phyloP scores from a whole-genome alignment of 2,888 invertebrate genomes.

The Hirtodrosophila cameraria region DNA sequence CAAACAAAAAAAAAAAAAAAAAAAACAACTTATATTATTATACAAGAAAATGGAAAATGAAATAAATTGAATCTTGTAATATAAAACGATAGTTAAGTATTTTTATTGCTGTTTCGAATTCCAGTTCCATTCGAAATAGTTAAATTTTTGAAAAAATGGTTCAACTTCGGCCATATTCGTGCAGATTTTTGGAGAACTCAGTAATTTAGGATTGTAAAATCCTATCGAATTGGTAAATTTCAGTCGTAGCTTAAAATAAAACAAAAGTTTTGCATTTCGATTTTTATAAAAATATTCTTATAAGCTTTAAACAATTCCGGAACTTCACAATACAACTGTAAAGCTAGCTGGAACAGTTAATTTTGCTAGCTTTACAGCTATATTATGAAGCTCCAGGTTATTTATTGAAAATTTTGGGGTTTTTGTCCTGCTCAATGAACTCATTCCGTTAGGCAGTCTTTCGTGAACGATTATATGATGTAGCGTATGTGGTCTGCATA shows the following conservation, averaged over 20 bases:
- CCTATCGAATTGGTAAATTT: too few species aligned
- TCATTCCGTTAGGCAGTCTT: neutral
- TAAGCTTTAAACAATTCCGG: neutral
- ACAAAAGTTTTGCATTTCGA: too few species aligned
- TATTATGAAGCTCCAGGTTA: constrained; percentile 12
- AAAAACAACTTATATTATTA: constrained; percentile 80
- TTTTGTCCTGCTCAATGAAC: neutral
- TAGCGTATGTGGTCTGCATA: constrained; percentile 40
- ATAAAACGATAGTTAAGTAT: constrained; percentile 59
- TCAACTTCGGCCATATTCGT: too few species aligned
- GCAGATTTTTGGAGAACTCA: too few species aligned
- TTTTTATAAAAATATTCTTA: too few species aligned
- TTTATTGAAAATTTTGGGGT: constrained; percentile 5
- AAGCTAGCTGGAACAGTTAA: neutral
- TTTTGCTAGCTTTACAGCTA: constrained; percentile 19
- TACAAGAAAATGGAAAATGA: constrained; percentile 81
- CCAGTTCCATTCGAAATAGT: too few species aligned
- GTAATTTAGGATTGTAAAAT: too few species aligned
- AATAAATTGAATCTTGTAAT: constrained; percentile 84
- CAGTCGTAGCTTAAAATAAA: too few species aligned
- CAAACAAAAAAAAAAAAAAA: too few species aligned
- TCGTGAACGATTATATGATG: constrained; percentile 5
- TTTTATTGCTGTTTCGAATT: neutral
- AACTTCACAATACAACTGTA: constrained; percentile 24
- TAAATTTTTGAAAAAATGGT: neutral